These are phyloP conservation scores for Epistrophe grossulariae DNA, from an alignment of 2,888 invertebrate genomes.

Conservation along the genomic window DNA sequence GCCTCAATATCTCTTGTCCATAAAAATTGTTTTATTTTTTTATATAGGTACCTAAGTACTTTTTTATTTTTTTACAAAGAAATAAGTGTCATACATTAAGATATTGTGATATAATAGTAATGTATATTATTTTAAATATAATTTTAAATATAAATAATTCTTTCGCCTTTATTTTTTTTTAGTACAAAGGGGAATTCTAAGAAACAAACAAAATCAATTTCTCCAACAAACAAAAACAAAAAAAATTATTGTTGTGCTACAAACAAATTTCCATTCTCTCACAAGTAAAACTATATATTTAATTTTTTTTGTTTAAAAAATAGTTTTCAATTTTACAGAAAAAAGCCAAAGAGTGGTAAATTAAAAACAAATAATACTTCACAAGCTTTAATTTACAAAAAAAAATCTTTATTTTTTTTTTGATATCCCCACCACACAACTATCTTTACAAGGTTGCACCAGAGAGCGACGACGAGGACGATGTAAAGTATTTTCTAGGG, in stretches of 20 bases:
- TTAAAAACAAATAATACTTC: constrained; percentile 69
- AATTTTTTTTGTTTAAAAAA: constrained; percentile 37
- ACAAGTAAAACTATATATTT: constrained; percentile 66
- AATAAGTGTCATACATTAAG: constrained; percentile 66
- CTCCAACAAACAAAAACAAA: constrained; percentile 68
- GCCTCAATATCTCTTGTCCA: constrained; percentile 65
- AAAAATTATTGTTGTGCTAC: constrained; percentile 75
- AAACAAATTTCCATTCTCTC: constrained; percentile 75
- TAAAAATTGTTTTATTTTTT: constrained; percentile 12
- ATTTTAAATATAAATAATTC: constrained; percentile 71
- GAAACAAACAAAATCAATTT: constrained; percentile 76
- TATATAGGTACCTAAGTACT: not conserved
- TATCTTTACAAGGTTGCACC: constrained; percentile 72
- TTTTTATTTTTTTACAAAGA: constrained; percentile 61
- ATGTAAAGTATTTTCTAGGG: constrained; percentile 24
- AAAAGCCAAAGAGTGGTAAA: constrained; percentile 69
- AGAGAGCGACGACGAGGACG: constrained; percentile 58
- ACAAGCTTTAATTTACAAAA: constrained; percentile 74
- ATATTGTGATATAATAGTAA: constrained; percentile 1
- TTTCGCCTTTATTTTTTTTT: constrained; percentile 63
- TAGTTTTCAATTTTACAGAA: constrained; percentile 44
- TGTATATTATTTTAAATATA: constrained; percentile 28
- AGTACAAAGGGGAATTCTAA: constrained; percentile 69
- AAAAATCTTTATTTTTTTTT: constrained; percentile 42
- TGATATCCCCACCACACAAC: constrained; percentile 63